A percentile compares a stretch with the other conserved stretches of the same genome.
Evolutionary conservation across 2,113 vertebrate species (phyloP).

Genomic region (Irena cyanogastra): DNA sequence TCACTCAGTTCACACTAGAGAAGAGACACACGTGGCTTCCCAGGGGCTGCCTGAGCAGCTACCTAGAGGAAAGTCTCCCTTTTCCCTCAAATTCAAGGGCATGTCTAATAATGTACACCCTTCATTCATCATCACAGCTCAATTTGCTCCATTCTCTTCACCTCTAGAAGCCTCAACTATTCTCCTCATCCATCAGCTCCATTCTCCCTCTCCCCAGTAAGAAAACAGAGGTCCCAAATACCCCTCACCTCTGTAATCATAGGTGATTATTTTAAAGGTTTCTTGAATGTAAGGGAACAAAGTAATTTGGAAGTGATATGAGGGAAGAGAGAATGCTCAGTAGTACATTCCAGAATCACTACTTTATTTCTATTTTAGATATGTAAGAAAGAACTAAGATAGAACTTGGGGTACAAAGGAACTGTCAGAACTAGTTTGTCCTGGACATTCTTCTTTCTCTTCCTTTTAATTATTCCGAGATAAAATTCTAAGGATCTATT

Average conservation of each 20-base stretch:
- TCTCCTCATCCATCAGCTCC: not conserved
- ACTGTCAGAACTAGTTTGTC: not conserved
- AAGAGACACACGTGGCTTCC: not conserved
- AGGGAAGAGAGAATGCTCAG: not conserved
- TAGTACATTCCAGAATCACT: not conserved
- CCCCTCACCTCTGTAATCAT: not conserved
- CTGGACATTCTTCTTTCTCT: not conserved
- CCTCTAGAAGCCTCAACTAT: not conserved
- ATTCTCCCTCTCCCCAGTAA: not conserved
- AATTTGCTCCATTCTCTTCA: not conserved
- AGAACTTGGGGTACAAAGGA: not conserved
- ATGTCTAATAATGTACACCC: not conserved
- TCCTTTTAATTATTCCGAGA: not conserved
- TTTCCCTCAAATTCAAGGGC: not conserved
- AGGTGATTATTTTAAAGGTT: not conserved
- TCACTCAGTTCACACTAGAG: not conserved
- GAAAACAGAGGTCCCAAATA: not conserved
- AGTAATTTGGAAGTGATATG: not conserved
- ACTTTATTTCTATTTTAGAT: not conserved
- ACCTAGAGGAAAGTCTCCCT: not conserved
- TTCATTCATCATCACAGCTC: not conserved
- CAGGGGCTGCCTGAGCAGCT: not conserved
- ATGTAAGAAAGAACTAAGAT: not conserved
- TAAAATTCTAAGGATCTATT: not conserved
- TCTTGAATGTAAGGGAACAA: not conserved